Conservation (phyloP, 2,888 invertebrate species). For the Chorisops tibialis region DNA sequence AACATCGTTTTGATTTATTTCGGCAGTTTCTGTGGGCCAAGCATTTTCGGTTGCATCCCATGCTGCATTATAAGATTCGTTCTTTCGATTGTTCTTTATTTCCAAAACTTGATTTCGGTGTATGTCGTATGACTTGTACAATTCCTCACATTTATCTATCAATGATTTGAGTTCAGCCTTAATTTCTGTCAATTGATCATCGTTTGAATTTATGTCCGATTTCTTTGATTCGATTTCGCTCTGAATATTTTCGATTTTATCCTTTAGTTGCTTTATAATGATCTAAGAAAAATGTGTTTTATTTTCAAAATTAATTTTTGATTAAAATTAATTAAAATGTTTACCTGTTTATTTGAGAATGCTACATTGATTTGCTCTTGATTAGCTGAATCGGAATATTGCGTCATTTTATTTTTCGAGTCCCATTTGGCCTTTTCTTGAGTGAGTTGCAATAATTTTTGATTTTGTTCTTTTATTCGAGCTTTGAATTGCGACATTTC, state of each 20-base stretch:
- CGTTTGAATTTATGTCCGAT: conserved; percentile 77
- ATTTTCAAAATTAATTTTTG: not conserved
- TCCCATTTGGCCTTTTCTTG: conserved; percentile 82
- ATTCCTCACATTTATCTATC: conserved; percentile 64
- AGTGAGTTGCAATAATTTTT: conserved; percentile 71
- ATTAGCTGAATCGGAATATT: conserved; percentile 51
- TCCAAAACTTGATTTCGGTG: conserved; percentile 59
- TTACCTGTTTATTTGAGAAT: conserved; percentile 60
- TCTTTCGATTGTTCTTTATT: conserved; percentile 56
- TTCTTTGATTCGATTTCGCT: conserved; percentile 76
- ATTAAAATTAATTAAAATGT: not conserved
- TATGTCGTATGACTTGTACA: conserved; percentile 67
- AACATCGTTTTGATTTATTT: not conserved
- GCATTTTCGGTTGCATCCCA: conserved; percentile 53
- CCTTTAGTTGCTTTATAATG: conserved; percentile 65
- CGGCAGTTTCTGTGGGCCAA: conserved; percentile 39
- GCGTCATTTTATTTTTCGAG: conserved; percentile 56
- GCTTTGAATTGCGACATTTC: conserved; percentile 82
- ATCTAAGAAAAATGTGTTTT: conserved; percentile 52
- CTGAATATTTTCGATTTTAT: conserved; percentile 71
- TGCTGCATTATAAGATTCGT: conserved; percentile 52
- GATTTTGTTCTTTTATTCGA: conserved; percentile 80
- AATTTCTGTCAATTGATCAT: conserved; percentile 70
- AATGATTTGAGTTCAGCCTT: conserved; percentile 65
- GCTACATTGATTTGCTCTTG: conserved; percentile 61